These are phyloP conservation scores for Phymanthus crucifer DNA, from an alignment of 92 coral and sea anemone genomes.

Conservation along the genomic window DNA sequence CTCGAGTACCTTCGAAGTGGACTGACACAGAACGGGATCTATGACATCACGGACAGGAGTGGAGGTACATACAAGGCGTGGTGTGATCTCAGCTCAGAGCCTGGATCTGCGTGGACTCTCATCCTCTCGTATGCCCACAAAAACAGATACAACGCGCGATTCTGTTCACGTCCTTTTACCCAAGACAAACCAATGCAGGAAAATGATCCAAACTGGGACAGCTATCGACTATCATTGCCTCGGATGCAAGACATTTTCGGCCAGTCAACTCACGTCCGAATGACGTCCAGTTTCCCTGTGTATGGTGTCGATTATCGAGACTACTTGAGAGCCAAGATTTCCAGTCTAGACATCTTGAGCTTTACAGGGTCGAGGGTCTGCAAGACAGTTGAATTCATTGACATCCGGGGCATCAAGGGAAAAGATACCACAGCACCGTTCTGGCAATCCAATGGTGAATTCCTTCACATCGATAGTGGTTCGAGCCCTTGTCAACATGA, in stretches of 20 bases:
- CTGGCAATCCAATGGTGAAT: too few relatives aligned
- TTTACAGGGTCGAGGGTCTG: too few relatives aligned
- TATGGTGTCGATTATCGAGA: too few relatives aligned
- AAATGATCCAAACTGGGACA: slow-evolving; percentile 23
- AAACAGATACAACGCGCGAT: background rate
- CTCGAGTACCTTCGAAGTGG: slow-evolving; percentile 16
- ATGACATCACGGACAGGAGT: slow-evolving; percentile 18
- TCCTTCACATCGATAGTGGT: too few relatives aligned
- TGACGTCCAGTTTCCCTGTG: too few relatives aligned
- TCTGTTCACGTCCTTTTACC: background rate
- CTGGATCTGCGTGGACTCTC: slow-evolving; percentile 31
- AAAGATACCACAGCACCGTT: too few relatives aligned
- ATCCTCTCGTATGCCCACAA: too few relatives aligned
- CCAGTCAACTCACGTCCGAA: slow-evolving; percentile 24
- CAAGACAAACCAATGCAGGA: background rate
- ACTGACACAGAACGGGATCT: slow-evolving; percentile 17
- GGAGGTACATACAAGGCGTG: slow-evolving; percentile 11
- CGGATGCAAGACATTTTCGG: background rate
- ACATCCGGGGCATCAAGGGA: too few relatives aligned
- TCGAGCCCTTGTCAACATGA: too few relatives aligned
- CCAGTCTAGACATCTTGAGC: background rate
- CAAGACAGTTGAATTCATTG: too few relatives aligned
- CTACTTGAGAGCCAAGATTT: too few relatives aligned
- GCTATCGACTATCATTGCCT: background rate
- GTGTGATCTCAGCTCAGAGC: too few relatives aligned